Conservation (phyloP, 1,140 invertebrate species). For the Scaptomyza hsui region DNA sequence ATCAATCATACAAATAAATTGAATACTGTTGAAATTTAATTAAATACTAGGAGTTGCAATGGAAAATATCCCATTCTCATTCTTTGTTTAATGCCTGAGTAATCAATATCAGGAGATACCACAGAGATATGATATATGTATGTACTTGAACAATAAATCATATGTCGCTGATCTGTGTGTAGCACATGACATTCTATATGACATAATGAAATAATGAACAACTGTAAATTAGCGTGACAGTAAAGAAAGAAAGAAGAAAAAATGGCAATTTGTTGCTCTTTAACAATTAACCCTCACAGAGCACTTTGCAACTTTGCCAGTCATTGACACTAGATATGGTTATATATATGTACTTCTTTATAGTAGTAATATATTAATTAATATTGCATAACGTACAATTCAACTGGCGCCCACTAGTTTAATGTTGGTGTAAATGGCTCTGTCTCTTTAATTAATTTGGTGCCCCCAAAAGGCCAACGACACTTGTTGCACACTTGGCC, state of each 20-base stretch:
- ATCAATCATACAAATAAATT: conserved; percentile 22
- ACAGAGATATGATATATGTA: neutral
- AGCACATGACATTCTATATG: conserved; percentile 40
- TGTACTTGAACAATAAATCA: conserved; percentile 38
- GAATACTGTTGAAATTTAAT: neutral
- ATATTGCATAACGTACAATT: conserved; percentile 59
- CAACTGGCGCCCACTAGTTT: conserved; percentile 24
- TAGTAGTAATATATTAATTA: conserved; percentile 10
- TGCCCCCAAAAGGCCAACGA: conserved; percentile 68
- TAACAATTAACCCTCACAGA: conserved; percentile 68
- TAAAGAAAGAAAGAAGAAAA: conserved; percentile 3
- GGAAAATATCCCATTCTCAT: neutral
- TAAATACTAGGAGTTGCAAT: neutral
- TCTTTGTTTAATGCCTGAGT: neutral
- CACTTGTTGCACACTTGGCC: conserved; percentile 57
- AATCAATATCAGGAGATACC: conserved; percentile 56
- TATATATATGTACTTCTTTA: conserved; percentile 1
- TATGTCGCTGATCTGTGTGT: conserved; percentile 24
- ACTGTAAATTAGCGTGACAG: conserved; percentile 56
- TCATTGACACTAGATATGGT: conserved; percentile 53
- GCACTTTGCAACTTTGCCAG: conserved; percentile 47
- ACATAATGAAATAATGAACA: conserved; percentile 48
- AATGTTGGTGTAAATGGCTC: conserved; percentile 11
- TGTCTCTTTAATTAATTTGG: conserved; percentile 39
- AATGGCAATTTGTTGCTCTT: conserved; percentile 46